Percentiles rank a stretch among this genome's conserved stretches.
Evolutionary conservation across 2,888 invertebrate species (phyloP).

Genomic region (Silvanus unidentatus): DNA sequence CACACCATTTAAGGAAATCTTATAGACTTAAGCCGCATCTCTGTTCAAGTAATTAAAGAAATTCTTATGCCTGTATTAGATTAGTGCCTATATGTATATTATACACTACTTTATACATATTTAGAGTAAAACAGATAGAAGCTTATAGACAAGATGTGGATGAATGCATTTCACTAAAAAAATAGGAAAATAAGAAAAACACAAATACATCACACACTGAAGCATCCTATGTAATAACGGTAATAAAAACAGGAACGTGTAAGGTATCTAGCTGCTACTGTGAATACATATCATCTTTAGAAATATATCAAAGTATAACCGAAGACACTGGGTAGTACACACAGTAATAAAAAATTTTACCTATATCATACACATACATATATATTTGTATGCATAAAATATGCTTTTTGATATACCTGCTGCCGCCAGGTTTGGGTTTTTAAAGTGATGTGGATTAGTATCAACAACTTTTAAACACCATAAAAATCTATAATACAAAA

Average conservation of each 20-base stretch:
- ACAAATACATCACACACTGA: conserved; percentile 9
- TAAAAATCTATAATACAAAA: no score
- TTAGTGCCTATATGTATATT: conserved; percentile 42
- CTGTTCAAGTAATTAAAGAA: conserved; percentile 19
- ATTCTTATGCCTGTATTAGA: conserved; percentile 40
- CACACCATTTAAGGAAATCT: no score
- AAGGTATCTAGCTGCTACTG: conserved; percentile 23
- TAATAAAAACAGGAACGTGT: conserved; percentile 17
- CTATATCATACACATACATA: background rate
- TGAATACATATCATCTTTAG: conserved; percentile 24
- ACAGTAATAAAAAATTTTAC: conserved; percentile 4
- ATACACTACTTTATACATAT: conserved; percentile 35
- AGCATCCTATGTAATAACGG: no score
- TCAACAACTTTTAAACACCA: no score
- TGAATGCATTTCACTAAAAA: background rate
- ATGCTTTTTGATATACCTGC: conserved; percentile 14
- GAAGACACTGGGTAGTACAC: conserved; percentile 8
- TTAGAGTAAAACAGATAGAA: conserved; percentile 25
- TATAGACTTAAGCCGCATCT: conserved; percentile 23
- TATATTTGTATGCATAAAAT: conserved; percentile 10
- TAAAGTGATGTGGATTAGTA: no score
- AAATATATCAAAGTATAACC: conserved; percentile 21
- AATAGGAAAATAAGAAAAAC: background rate
- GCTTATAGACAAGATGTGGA: conserved; percentile 6
- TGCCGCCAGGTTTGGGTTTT: no score